These are phyloP conservation scores for Cephus spinipes DNA, from an alignment of 2,888 invertebrate species.

Conservation along the genomic window DNA sequence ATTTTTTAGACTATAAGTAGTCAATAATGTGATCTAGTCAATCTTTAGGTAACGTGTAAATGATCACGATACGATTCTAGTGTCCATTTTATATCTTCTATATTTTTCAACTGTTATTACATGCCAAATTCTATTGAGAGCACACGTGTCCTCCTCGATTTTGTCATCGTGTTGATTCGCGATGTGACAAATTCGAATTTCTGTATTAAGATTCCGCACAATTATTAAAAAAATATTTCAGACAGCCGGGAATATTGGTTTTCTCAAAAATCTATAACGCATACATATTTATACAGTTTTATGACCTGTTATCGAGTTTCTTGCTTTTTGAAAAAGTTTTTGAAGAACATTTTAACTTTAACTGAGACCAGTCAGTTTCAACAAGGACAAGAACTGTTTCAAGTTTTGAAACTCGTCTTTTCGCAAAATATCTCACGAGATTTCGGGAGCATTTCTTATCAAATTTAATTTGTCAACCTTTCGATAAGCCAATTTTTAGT, in stretches of 20 bases:
- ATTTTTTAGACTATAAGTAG: conserved; percentile 23
- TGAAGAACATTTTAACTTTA: background rate
- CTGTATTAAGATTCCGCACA: background rate
- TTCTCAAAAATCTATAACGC: background rate
- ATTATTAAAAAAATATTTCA: background rate
- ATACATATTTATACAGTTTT: background rate
- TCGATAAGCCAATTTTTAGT: background rate
- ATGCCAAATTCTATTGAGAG: conserved; percentile 42
- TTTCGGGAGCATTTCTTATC: background rate
- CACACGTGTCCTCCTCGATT: background rate
- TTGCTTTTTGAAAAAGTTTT: background rate
- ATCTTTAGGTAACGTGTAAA: conserved; percentile 25
- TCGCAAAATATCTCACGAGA: background rate
- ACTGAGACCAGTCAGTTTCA: background rate
- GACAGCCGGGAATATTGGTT: background rate
- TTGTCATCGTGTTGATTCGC: background rate
- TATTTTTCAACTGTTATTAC: conserved; percentile 48
- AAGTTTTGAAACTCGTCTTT: background rate
- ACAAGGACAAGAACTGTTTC: background rate
- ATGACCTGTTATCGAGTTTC: background rate
- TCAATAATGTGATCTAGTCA: conserved; percentile 62
- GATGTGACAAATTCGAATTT: background rate
- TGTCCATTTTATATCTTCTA: conserved; percentile 9
- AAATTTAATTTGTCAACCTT: background rate
- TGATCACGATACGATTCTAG: background rate